Percentiles rank a stretch among this genome's conserved stretches.
Evolutionary conservation across 2,113 vertebrate species (phyloP).

Genomic region (Bostrychus sinensis): DNA sequence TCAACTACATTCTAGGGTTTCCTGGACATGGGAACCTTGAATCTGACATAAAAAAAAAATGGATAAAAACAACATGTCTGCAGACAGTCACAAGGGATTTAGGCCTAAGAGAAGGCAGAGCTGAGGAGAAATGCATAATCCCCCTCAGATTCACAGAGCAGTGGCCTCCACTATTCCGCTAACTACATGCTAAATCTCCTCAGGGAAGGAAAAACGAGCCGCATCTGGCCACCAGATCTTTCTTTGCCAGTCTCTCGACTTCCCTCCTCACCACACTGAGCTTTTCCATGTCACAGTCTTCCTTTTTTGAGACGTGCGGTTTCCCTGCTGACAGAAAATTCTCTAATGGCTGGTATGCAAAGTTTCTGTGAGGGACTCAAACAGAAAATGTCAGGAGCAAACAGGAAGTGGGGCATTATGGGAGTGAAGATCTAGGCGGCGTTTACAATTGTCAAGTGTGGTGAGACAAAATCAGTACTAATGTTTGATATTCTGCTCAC

Average conservation of each 20-base stretch:
- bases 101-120: constrained; percentile 18
- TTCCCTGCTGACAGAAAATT: constrained; percentile 61
- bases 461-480: constrained; percentile 26
- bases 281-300: constrained; percentile 56
- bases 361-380: constrained; percentile 44
- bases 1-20: constrained; percentile 1
- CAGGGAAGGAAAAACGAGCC: constrained; percentile 57
- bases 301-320: constrained; percentile 52
- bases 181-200: constrained; percentile 66
- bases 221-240: constrained; percentile 81
- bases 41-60: constrained; percentile 10
- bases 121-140: constrained; percentile 58
- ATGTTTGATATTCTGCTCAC: constrained; percentile 16
- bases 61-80: constrained; percentile 16
- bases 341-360: constrained; percentile 67
- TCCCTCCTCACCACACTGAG: constrained; percentile 63
- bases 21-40: constrained; percentile 10
- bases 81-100: constrained; percentile 45
- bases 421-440: constrained; percentile 22
- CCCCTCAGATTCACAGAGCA: constrained; percentile 56
- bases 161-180: constrained; percentile 53
- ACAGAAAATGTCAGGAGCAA: constrained; percentile 60
- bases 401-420: constrained; percentile 56
- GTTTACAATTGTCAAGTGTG: constrained; percentile 38
- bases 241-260: constrained; percentile 61